phyloP scores from a whole-genome alignment of 2,888 invertebrate genomes.

The Liposcelis brunnea region DNA sequence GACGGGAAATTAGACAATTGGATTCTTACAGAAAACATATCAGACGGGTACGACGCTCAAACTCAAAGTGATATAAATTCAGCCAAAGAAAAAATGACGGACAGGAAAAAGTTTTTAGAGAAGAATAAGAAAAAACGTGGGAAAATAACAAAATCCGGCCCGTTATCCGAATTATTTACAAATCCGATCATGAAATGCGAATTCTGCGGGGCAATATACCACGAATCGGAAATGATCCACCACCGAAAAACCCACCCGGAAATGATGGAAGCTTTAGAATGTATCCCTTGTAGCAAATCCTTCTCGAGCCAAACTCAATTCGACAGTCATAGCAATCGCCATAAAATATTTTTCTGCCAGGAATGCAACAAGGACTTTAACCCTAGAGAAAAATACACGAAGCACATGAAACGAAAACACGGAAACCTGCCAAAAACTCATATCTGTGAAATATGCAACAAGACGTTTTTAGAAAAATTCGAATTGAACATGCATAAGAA shows the following conservation, averaged over 20 bases:
- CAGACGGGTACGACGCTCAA: no score
- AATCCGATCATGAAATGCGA: conserved; percentile 7
- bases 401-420: conserved; percentile 3
- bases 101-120: no score
- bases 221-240: conserved; percentile 3
- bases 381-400: conserved; percentile 1
- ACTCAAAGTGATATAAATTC: no score
- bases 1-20: background rate
- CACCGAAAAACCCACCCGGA: conserved; percentile 4
- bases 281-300: background rate
- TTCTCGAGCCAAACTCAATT: conserved; percentile 3
- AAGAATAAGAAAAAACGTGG: background rate
- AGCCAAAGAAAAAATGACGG: no score
- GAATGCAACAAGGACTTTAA: conserved; percentile 6
- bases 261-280: background rate
- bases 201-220: conserved; percentile 2
- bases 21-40: background rate
- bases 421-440: conserved; percentile 3
- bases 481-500: conserved; percentile 1
- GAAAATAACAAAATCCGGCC: no score
- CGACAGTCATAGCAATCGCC: background rate
- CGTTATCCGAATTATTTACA: background rate
- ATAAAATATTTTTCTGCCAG: conserved; percentile 1
- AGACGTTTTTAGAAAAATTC: background rate
- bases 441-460: conserved; percentile 1